Evolutionary conservation across 2,888 invertebrate species (phyloP), one percentile per base, ranked within the genome.

Genomic region (Pterostichus madidus): DNA sequence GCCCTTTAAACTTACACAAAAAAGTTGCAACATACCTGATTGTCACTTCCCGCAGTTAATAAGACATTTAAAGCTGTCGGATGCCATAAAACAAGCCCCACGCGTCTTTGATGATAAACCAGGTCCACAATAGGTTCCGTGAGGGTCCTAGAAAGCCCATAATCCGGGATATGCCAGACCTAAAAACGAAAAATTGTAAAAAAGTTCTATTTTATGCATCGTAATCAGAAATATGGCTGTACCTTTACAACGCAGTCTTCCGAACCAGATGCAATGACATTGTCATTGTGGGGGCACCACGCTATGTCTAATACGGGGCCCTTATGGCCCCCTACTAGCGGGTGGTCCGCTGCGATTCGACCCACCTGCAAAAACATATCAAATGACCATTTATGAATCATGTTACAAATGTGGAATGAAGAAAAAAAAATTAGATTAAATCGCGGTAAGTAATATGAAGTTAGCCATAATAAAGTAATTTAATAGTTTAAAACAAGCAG

Each of bases 271-370:
- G 99, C 99, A 87, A 99, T 98, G 85, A 99, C 96, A 90, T 98
- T 97, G 91, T 99, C 99, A 89, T 99, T 98, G 91, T 99, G 99
- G 0, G 99, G 99, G 90, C 98, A 98, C 98, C 98, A 99, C 71
- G 98, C 96, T 87, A 99, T 97, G 91, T 99, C 99, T 85, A 98
- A 91, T 46, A 99, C 98, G 0, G 98, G 97, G 39, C 98, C 99
- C 89, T 97, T 97, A 92, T 99, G 99, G 53, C 99, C 99, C 76
- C 98, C 98, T 53, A 99, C 98, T 83, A 98, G 91, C 4, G 98
- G 98, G 90, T 97, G 95, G 91, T 98, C 98, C 0, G 98, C 96
- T 78, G 97, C 95, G 89, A 98, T 96, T 86, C 98, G 94, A 32
- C 99, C 98, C 86, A 97, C 96, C 98, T 98, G 8, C 15, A 90